These are phyloP conservation scores for Chionomys nivalis DNA, from an alignment of 2,113 vertebrate species.

Conservation along the genomic window DNA sequence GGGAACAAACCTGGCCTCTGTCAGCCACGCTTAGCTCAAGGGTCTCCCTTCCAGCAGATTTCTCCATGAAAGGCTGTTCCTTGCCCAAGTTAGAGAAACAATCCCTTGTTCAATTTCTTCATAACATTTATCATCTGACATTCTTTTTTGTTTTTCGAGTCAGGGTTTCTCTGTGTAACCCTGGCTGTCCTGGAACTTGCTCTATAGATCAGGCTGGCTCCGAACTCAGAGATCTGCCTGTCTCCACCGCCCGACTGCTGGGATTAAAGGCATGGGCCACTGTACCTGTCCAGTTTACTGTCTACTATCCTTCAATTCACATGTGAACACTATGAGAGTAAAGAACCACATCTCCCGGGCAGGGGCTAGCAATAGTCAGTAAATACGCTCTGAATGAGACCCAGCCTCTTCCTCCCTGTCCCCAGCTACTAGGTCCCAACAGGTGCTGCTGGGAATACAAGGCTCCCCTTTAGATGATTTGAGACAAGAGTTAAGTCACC, in stretches of 20 bases:
- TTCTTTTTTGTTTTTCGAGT: not conserved
- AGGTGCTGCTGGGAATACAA: not conserved
- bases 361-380: not conserved
- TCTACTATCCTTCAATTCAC: not conserved
- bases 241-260: not conserved
- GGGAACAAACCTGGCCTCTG: slow-evolving; percentile 43
- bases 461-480: not conserved
- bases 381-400: not conserved
- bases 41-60: slow-evolving; percentile 14
- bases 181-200: not conserved
- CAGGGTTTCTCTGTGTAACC: not conserved
- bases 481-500: not conserved
- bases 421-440: not conserved
- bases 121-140: slow-evolving; percentile 29
- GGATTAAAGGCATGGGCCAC: not conserved
- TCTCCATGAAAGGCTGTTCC: slow-evolving; percentile 14
- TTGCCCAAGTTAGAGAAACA: slow-evolving; percentile 27
- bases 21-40: not conserved
- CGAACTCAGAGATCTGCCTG: not conserved
- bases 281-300: not conserved
- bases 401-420: not conserved
- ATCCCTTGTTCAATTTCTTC: slow-evolving; percentile 26
- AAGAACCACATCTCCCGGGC: not conserved
- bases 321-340: not conserved
- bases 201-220: not conserved